A percentile compares a stretch with the other conserved stretches of the same genome.
Evolutionary conservation across 2,888 invertebrate species (phyloP).

Genomic region (Myopa testacea): DNA sequence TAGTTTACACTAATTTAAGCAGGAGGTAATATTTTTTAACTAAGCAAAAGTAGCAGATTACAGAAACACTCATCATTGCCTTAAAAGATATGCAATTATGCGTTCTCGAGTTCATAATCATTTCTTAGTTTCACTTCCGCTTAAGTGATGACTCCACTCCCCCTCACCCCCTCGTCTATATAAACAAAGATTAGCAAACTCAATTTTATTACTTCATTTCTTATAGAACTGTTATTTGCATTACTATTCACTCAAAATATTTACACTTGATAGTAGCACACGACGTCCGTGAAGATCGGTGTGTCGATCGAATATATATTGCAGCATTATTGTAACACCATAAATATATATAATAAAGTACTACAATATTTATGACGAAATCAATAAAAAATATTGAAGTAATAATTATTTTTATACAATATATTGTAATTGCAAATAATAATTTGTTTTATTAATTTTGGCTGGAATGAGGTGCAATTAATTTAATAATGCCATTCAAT

Average conservation of each 20-base stretch:
- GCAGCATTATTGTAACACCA: conserved; percentile 18
- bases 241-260: too few species aligned
- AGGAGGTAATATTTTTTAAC: not conserved
- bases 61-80: conserved; percentile 9
- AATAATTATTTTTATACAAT: conserved; percentile 34
- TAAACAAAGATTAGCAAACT: too few species aligned
- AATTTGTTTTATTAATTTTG: conserved; percentile 22
- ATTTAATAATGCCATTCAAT: too few species aligned
- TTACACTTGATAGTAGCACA: too few species aligned
- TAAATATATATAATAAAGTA: conserved; percentile 7
- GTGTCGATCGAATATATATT: not conserved
- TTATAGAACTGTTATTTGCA: too few species aligned
- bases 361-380: conserved; percentile 16
- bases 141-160: too few species aligned
- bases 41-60: not conserved
- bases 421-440: conserved; percentile 24
- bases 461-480: not conserved
- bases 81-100: conserved; percentile 1
- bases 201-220: too few species aligned
- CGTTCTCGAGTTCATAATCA: too few species aligned
- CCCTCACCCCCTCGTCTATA: too few species aligned
- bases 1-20: not conserved
- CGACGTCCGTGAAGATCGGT: too few species aligned
- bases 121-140: too few species aligned
- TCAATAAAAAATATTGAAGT: conserved; percentile 13